Evolutionary conservation across 1,140 invertebrate species (phyloP).

Genomic region (Leptopilina boulardi): DNA sequence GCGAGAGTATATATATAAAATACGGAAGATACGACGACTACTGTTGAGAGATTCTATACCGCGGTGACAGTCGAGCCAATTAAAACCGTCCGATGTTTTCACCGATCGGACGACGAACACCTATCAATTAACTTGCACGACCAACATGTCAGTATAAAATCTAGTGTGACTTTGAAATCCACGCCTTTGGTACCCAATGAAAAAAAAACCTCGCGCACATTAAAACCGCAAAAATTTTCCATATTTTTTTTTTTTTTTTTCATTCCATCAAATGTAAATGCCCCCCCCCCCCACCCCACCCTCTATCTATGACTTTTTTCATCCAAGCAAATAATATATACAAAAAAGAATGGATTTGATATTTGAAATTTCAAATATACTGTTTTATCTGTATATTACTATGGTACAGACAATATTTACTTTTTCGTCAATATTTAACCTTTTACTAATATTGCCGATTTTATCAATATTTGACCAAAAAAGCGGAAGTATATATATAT

Average conservation of each 20-base stretch:
- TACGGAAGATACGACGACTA: constrained; percentile 19
- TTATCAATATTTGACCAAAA: constrained; percentile 1
- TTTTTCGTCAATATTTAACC: not conserved
- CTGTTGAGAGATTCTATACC: not conserved
- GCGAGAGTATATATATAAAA: not conserved
- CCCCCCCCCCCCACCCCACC: not conserved
- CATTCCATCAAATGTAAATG: not conserved
- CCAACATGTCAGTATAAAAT: constrained; percentile 26
- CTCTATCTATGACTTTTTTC: no score
- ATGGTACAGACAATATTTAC: constrained; percentile 4
- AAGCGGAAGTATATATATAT: not conserved
- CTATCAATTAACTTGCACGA: constrained; percentile 24
- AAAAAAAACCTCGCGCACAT: not conserved
- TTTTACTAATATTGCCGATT: constrained; percentile 20
- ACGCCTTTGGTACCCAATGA: not conserved
- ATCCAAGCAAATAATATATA: no score
- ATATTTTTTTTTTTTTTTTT: not conserved
- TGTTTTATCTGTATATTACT: constrained; percentile 1
- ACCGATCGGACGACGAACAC: constrained; percentile 8
- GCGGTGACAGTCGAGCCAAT: constrained; percentile 22
- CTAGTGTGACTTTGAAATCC: constrained; percentile 11
- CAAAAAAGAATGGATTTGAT: not conserved
- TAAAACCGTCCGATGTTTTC: constrained; percentile 8
- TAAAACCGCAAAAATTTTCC: constrained; percentile 22
- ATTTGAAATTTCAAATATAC: not conserved